Evolutionary conservation across 2,797 vertebrate genomes (phyloP), one percentile per base, ranked within the genome.

Genomic region (Spinibarbus caldwelli): DNA sequence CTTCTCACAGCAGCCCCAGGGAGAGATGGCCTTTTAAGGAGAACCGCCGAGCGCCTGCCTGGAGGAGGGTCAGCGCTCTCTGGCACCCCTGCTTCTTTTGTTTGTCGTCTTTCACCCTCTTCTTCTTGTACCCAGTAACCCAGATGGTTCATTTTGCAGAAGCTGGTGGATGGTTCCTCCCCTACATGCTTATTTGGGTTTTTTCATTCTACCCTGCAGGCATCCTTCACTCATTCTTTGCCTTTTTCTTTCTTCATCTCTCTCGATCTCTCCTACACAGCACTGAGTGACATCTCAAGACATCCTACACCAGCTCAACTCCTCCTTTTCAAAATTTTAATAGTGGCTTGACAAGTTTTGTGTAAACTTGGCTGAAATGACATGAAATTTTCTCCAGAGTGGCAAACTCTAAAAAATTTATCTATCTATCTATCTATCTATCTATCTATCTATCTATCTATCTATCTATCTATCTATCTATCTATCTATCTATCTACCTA

Each of bases 71-170:
- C 54, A 80, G 85, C 89, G 91, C 92, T 93, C 92, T 91, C 91
- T 94, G 94, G 94, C 93, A 93, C 91, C 86, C 84, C 92, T 91
- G 92, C 92, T 93, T 92, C 92, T 95, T 95, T 95, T 95, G 94
- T 95, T 95, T 89, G 86, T 88, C 92, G 86, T 89, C 76, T 81
- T 84, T 82, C 67, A 73, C 83, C 85, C 89, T 91, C 90, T 90
- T 91, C 92, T 72, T 93, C 92, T 92, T 95, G 94, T 92, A 95
- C 93, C 93, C 95, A 96, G 95, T 93, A 92, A 95, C 93, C 93
- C 95, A 96, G 95, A 95, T 96, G 95, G 94, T 93, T 95, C 94
- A 94, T 94, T 94, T 93, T 93, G 92, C 94, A 81, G 82, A 62
- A 83, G 84, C 84, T 82, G 87, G 93, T 94, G 90, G 91, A 92